Percentiles rank a stretch among this genome's conserved stretches.
Evolutionary conservation across 2,888 invertebrate species (phyloP).

Genomic region (Nasonovia ribisnigri): DNA sequence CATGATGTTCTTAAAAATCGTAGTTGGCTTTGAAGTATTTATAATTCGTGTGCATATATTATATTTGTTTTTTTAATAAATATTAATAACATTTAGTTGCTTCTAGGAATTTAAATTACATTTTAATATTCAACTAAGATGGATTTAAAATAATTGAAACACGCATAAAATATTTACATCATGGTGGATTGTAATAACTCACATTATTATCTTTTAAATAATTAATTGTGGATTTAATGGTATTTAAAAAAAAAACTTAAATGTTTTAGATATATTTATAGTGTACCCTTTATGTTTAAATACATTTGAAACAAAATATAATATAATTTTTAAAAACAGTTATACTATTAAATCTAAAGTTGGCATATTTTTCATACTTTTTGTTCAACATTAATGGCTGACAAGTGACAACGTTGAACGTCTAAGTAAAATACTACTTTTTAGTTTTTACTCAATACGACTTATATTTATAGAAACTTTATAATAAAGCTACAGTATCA

Average conservation of each 20-base stretch:
- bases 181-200: not conserved
- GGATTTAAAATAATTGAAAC: not conserved
- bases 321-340: not conserved
- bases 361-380: not conserved
- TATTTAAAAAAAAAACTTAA: not conserved
- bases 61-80: not conserved
- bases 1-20: not conserved
- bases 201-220: not conserved
- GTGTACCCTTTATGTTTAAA: not conserved
- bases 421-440: not conserved
- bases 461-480: not conserved
- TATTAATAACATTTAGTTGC: not conserved
- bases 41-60: not conserved
- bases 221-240: not conserved
- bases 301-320: not conserved
- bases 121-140: conserved; percentile 10
- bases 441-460: not conserved
- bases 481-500: not conserved
- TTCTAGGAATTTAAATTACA: not conserved
- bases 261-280: not conserved
- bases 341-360: not conserved
- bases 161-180: not conserved
- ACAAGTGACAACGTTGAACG: not conserved
- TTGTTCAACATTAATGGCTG: not conserved
- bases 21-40: not conserved